Percentiles rank a stretch among this genome's conserved stretches.
phyloP scores from a whole-genome alignment of 2,888 invertebrate species.

The Stenodema calcarata region DNA sequence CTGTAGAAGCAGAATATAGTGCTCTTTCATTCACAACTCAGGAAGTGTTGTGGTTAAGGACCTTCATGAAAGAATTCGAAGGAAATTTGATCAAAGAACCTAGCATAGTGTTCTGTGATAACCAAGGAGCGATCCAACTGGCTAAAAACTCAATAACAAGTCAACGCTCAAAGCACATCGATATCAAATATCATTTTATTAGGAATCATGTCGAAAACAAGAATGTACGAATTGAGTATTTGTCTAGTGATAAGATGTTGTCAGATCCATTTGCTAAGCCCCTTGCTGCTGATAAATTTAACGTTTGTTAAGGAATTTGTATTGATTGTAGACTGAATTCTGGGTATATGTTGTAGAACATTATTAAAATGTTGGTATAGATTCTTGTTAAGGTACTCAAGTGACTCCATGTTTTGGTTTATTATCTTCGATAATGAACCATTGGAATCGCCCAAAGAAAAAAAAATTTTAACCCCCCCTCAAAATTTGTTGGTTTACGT shows the following conservation, averaged over 20 bases:
- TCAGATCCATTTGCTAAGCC: neutral
- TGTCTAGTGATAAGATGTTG: neutral
- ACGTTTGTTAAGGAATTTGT: neutral
- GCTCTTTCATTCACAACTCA: neutral
- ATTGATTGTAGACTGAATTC: neutral
- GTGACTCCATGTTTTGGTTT: neutral
- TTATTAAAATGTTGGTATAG: no score
- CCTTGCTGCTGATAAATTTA: neutral
- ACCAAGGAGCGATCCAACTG: constrained; percentile 22
- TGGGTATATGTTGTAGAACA: no score
- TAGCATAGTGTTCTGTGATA: constrained; percentile 18
- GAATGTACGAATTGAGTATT: neutral
- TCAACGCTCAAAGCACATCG: constrained; percentile 11
- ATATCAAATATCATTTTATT: constrained; percentile 12
- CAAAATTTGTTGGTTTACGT: no score
- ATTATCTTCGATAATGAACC: no score
- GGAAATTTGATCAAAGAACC: neutral
- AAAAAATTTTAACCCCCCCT: no score
- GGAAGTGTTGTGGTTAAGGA: neutral
- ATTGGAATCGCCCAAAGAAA: no score
- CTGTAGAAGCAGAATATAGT: constrained; percentile 21
- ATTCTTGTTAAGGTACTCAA: no score
- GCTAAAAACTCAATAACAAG: neutral
- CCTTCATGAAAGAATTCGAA: neutral
- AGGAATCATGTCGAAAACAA: neutral